Base-by-base conservation (phyloP, 2,888 invertebrate genomes). In the Hyppa rectilinea region DNA sequence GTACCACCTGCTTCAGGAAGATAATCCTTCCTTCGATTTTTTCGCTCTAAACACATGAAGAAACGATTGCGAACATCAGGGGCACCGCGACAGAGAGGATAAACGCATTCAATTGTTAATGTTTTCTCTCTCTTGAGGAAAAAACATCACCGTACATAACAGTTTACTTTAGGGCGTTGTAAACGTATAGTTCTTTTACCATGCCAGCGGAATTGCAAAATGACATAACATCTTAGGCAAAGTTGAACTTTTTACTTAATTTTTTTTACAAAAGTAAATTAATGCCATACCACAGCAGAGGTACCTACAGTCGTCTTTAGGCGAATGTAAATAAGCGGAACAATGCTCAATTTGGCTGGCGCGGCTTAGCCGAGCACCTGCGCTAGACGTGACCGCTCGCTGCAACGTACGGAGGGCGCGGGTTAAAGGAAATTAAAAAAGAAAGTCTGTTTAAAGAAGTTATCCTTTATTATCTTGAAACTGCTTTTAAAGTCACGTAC, bases 291-390 rank as follows among this genome's bases (percentile, higher is more conserved):
- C 65, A 77, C 73, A 83, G 62, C 67, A 81, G 75, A 81, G 75
- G 78, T 80, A 83, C n/a, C n/a, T n/a, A n/a, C 78, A 75, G 61
- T 75, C 55, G 66, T 71, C 70, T 70, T 77, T 81, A 67, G 74
- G 72, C 67, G 67, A 82, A 80, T 75, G 71, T 87, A 85, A 82
- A 87, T 84, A 89, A 88, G 84, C 72, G 76, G 84, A 88, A 88
- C 85, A 88, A 89, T 87, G 86, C 84, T 86, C 87, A 89, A 90
- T 91, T 91, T 89, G 85, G 87, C 80, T 82, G 81, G 85, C 86
- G 84, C 83, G 85, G 85, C 88, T 87, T 89, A 91, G 85, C 83
- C 80, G 84, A 77, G 86, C 90, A 92, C 89, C 90, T 92, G 90
- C 87, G 82, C 74, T 80, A 85, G 87, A 91, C 91, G 90, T 90